Percentiles rank a stretch among this genome's conserved stretches.
Conservation (phyloP, 2,888 invertebrate genomes). For the Euplexia lucipara region DNA sequence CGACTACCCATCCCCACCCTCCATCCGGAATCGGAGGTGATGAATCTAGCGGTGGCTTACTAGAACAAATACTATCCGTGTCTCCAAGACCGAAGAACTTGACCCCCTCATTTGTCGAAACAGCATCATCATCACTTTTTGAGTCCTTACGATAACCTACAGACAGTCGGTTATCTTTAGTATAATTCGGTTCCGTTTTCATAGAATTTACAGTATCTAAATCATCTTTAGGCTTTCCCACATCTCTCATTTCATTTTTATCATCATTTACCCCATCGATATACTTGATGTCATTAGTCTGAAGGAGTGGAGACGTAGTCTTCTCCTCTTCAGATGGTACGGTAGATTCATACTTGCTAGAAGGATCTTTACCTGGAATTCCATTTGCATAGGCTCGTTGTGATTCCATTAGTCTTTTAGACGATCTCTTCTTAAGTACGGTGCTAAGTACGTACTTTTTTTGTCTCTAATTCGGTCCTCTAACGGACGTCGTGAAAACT, state of each 20-base stretch:
- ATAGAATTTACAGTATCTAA: constrained; percentile 84
- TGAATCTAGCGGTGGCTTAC: constrained; percentile 77
- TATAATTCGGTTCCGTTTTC: constrained; percentile 77
- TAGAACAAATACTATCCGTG: constrained; percentile 87
- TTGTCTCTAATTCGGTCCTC: constrained; percentile 75
- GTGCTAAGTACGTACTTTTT: constrained; percentile 76
- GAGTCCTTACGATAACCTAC: constrained; percentile 78
- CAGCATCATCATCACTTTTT: constrained; percentile 84
- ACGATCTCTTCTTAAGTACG: constrained; percentile 77
- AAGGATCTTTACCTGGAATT: constrained; percentile 86
- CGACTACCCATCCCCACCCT: constrained; percentile 98
- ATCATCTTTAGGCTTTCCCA: constrained; percentile 77
- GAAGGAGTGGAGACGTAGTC: constrained; percentile 86
- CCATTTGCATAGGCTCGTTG: constrained; percentile 86
- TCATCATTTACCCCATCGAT: constrained; percentile 81
- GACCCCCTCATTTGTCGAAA: constrained; percentile 87
- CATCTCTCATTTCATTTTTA: constrained; percentile 72
- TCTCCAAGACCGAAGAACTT: constrained; percentile 90
- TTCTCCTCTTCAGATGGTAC: constrained; percentile 89
- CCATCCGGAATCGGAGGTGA: constrained; percentile 94
- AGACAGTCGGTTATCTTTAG: constrained; percentile 73
- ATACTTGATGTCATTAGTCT: constrained; percentile 79
- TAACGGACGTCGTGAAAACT: constrained; percentile 76
- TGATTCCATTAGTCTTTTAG: constrained; percentile 86
- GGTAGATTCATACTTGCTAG: constrained; percentile 82